Conservation (phyloP, 2,797 vertebrate species). For the Fratercula arctica region DNA sequence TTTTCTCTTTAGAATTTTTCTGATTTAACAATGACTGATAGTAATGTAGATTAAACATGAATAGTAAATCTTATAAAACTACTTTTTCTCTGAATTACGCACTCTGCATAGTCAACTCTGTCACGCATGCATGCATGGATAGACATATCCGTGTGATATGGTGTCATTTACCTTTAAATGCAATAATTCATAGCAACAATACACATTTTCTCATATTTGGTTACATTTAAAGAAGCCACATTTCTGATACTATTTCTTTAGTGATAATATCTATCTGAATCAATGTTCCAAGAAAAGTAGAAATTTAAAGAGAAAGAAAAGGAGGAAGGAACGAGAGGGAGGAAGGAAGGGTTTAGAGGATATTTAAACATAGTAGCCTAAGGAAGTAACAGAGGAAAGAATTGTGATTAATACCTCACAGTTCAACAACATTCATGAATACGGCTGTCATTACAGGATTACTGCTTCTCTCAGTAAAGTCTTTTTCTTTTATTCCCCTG, state of each 20-base stretch:
- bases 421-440: not conserved
- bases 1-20: not conserved
- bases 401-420: not conserved
- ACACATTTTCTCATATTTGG: not conserved
- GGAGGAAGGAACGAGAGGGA: not conserved
- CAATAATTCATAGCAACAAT: not conserved
- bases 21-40: not conserved
- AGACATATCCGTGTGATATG: not conserved
- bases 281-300: not conserved
- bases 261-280: not conserved
- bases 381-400: not conserved
- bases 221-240: not conserved
- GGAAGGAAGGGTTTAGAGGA: not conserved
- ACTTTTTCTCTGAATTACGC: not conserved
- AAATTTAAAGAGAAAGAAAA: not conserved
- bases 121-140: not conserved
- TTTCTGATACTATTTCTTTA: not conserved
- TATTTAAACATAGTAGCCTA: not conserved
- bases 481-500: rapidly evolving
- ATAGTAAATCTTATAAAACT: not conserved
- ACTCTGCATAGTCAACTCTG: not conserved
- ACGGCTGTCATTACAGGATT: not conserved
- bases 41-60: not conserved
- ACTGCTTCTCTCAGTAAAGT: not conserved
- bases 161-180: not conserved